Percentiles rank a stretch among this genome's conserved stretches.
Evolutionary conservation across 2,888 invertebrate species (phyloP).

Genomic region (Plusia festucae): DNA sequence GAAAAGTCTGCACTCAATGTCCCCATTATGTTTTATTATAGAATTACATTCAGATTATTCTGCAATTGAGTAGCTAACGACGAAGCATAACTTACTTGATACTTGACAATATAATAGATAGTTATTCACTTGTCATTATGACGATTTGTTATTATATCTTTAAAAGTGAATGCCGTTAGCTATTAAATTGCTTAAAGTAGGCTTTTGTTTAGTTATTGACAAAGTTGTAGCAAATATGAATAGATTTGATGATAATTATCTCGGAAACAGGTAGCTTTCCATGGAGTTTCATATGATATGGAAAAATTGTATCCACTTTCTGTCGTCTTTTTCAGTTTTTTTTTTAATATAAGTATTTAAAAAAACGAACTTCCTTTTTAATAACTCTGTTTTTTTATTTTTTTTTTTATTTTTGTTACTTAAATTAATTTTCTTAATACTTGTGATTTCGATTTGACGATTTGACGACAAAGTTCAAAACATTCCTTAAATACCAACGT

Average conservation of each 20-base stretch:
- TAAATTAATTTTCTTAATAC: too few relatives aligned
- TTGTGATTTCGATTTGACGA: too few relatives aligned
- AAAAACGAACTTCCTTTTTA: too few relatives aligned
- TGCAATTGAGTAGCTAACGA: neutral
- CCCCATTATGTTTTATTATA: slow-evolving; percentile 15
- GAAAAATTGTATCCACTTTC: too few relatives aligned
- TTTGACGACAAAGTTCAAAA: too few relatives aligned
- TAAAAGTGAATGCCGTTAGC: neutral
- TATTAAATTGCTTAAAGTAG: neutral
- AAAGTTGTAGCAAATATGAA: neutral
- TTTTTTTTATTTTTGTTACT: too few relatives aligned
- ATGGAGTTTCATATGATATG: too few relatives aligned
- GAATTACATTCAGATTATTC: neutral
- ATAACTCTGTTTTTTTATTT: too few relatives aligned
- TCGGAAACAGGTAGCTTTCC: too few relatives aligned
- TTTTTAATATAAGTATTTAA: too few relatives aligned
- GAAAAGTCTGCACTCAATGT: slow-evolving; percentile 19
- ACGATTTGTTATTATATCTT: neutral
- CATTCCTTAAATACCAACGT: too few relatives aligned
- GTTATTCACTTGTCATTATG: neutral
- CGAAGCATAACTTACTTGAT: slow-evolving; percentile 1
- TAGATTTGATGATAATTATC: neutral
- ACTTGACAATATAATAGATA: neutral
- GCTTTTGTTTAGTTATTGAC: neutral
- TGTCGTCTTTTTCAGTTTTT: too few relatives aligned